Base-by-base conservation (phyloP, 2,797 vertebrate genomes). In the Crypturellus tataupa region DNA sequence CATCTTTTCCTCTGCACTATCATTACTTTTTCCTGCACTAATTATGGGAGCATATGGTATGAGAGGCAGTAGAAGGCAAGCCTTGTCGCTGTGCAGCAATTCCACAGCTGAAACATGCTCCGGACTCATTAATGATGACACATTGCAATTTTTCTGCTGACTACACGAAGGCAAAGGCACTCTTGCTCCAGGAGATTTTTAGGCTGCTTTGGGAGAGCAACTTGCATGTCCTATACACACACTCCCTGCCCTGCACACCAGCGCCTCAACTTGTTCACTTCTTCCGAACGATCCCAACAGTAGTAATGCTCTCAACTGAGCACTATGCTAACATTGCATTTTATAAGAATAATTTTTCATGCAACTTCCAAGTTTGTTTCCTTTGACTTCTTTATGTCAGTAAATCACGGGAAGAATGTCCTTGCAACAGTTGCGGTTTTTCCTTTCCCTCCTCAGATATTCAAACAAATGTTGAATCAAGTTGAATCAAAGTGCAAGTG, bases 1-100 rank as follows among this genome's bases (percentile, higher is more conserved):
- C 53, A 27, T 49, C 65, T 67, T 33, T 69, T 83, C 89, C 67
- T 29, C 69, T 56, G 24, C 12, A 44, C 77, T 62, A 46, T 87
- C 80, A n/a, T 81, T 92, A 86, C 77, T 77, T 86, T 94, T 91
- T 76, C 82, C 87, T 91, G 59, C 87, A 79, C 87, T 96, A 93
- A 94, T 96, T 93, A 94, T 0, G 2, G 90, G 91, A 94, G 77
- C 82, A 83, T 85, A 89, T 92, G 87, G 90, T 60, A 86, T 5
- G 71, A 70, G 64, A 17, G 81, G 27, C 60, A 80, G 85, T 7
- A 75, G 87, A 49, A 47, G 82, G 40, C 64, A 89, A 94, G 79
- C 31, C 78, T 82, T 18, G 93, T 33, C 81, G 91, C 53, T 55
- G 49, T 7, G 3, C 85, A 94, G 91, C 77, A 8, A 60, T 63